A percentile compares a stretch with the other conserved stretches of the same genome.
These are phyloP conservation scores for Electrona antarctica DNA, from an alignment of 2,113 vertebrate genomes.

Conservation along the genomic window DNA sequence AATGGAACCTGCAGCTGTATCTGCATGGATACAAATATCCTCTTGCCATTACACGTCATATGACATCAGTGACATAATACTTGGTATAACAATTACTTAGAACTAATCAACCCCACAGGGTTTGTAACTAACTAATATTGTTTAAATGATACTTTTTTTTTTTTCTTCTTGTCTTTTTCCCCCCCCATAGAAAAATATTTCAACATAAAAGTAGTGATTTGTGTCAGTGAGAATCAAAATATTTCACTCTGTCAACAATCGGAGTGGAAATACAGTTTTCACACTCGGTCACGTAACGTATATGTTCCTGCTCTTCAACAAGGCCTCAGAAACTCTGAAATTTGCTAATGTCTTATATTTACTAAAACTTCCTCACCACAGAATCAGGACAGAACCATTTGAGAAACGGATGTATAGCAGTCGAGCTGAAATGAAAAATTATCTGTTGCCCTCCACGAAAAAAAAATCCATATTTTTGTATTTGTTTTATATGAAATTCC, in stretches of 20 bases:
- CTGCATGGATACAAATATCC: constrained; percentile 57
- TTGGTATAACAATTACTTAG: constrained; percentile 50
- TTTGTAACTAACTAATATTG: constrained; percentile 53
- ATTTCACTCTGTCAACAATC: constrained; percentile 49
- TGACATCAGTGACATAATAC: constrained; percentile 56
- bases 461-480: too few species aligned
- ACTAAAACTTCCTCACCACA: constrained; percentile 62
- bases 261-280: constrained; percentile 58
- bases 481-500: too few species aligned
- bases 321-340: constrained; percentile 69
- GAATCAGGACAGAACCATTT: constrained; percentile 57
- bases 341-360: constrained; percentile 48
- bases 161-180: constrained; percentile 28
- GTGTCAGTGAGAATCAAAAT: constrained; percentile 59
- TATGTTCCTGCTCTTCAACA: constrained; percentile 67
- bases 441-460: too few species aligned
- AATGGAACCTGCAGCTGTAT: constrained; percentile 57
- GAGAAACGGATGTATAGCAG: constrained; percentile 59
- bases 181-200: constrained; percentile 73
- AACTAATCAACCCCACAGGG: constrained; percentile 55
- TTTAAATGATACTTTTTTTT: constrained; percentile 59
- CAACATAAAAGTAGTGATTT: constrained; percentile 58
- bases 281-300: constrained; percentile 64
- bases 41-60: constrained; percentile 46
- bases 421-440: too few species aligned